Evolutionary conservation across 2,797 vertebrate species (phyloP).

Genomic region (Chromobotia macracanthus): DNA sequence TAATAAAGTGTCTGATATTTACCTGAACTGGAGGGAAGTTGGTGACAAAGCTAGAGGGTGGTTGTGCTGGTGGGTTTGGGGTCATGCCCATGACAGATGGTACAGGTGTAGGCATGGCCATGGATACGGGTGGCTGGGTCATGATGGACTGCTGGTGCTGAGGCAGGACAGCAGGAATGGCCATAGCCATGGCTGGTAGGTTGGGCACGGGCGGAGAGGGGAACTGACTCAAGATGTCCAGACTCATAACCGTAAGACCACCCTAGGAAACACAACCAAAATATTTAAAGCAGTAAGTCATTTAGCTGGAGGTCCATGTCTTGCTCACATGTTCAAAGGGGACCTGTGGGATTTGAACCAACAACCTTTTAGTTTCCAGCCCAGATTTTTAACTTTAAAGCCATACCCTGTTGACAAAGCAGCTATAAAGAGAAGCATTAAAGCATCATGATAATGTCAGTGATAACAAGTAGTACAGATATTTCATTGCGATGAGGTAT

Average conservation of each 20-base stretch:
- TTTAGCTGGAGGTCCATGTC: not conserved
- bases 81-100: conserved; percentile 78
- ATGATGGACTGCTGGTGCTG: conserved; percentile 83
- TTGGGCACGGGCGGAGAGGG: conserved; percentile 91
- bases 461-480: conserved; percentile 17
- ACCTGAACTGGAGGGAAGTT: conserved; percentile 70
- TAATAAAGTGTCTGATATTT: not conserved
- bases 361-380: not conserved
- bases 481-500: conserved; percentile 8
- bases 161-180: conserved; percentile 76
- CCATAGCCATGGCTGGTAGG: conserved; percentile 84
- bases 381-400: not conserved
- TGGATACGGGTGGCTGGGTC: conserved; percentile 74
- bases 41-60: conserved; percentile 70
- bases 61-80: conserved; percentile 70
- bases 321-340: too few relatives aligned
- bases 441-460: not conserved
- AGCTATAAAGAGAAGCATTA: not conserved
- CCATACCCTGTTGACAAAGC: not conserved
- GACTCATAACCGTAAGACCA: conserved; percentile 88
- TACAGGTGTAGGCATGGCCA: conserved; percentile 77
- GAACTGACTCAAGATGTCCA: conserved; percentile 92
- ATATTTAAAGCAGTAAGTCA: not conserved
- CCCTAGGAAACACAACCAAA: conserved; percentile 75
- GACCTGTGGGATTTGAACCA: too few relatives aligned